A percentile compares a stretch with the other conserved stretches of the same genome.
Evolutionary conservation across 2,888 invertebrate genomes (phyloP).

Genomic region (Drosophila mulleri): DNA sequence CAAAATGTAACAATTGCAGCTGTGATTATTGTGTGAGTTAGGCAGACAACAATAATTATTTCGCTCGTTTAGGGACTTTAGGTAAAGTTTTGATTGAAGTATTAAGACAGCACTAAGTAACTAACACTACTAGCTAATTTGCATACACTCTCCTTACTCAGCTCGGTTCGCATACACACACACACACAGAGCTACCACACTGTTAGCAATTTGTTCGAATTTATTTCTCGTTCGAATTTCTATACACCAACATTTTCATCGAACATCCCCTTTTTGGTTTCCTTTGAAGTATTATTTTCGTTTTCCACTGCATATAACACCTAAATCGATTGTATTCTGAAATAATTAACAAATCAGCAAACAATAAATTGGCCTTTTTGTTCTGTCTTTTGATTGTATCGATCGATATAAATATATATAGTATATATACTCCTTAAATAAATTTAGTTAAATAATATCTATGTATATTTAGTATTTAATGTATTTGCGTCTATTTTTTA

Average conservation of each 20-base stretch:
- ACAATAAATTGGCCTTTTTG: constrained; percentile 37
- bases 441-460: constrained; percentile 51
- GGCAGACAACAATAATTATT: constrained; percentile 45
- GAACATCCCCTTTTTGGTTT: constrained; percentile 34
- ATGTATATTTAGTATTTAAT: constrained; percentile 49
- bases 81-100: constrained; percentile 20
- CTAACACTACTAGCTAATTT: constrained; percentile 33
- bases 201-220: constrained; percentile 51
- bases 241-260: constrained; percentile 6
- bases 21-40: constrained; percentile 66
- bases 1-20: constrained; percentile 57
- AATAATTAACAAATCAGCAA: no score
- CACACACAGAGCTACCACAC: not conserved
- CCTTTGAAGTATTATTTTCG: constrained; percentile 45
- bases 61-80: constrained; percentile 22
- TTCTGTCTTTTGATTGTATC: constrained; percentile 65
- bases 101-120: constrained; percentile 32
- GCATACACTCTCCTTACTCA: constrained; percentile 28
- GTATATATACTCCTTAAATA: constrained; percentile 49
- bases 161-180: constrained; percentile 12
- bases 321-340: constrained; percentile 8
- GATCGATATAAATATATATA: constrained; percentile 7
- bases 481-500: constrained; percentile 57
- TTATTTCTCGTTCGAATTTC: constrained; percentile 61
- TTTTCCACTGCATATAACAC: constrained; percentile 1